These are phyloP conservation scores for Microvelia longipes DNA, from an alignment of 1,140 invertebrate species.

Conservation along the genomic window DNA sequence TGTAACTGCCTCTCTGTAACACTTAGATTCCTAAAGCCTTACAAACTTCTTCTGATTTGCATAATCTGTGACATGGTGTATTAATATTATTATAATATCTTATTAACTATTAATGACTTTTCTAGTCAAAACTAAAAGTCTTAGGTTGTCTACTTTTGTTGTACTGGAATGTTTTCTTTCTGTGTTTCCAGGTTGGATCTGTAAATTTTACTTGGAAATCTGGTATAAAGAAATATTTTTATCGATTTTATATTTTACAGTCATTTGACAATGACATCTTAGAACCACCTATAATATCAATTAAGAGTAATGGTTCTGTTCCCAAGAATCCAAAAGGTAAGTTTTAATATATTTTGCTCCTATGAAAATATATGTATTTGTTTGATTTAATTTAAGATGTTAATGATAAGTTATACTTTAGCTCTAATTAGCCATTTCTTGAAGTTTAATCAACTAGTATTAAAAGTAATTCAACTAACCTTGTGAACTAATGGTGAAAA, in stretches of 20 bases:
- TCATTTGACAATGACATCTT: conserved; percentile 70
- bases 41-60: no score
- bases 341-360: neutral
- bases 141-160: no score
- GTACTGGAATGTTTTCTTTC: no score
- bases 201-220: conserved; percentile 89
- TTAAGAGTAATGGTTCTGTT: conserved; percentile 65
- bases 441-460: neutral
- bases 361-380: neutral
- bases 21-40: no score
- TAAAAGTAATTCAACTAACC: neutral
- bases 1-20: no score
- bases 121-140: no score
- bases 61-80: no score
- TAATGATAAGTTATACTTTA: neutral
- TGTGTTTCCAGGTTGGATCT: conserved; percentile 37
- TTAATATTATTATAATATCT: no score
- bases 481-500: neutral
- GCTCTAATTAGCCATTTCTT: neutral
- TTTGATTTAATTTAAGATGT: neutral
- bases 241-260: conserved; percentile 69
- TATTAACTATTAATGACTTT: no score
- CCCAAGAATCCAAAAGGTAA: conserved; percentile 68
- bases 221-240: conserved; percentile 63
- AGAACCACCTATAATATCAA: conserved; percentile 69